Percentiles rank a stretch among this genome's conserved stretches.
phyloP scores from a whole-genome alignment of 2,888 invertebrate species.

The Congeria kusceri region DNA sequence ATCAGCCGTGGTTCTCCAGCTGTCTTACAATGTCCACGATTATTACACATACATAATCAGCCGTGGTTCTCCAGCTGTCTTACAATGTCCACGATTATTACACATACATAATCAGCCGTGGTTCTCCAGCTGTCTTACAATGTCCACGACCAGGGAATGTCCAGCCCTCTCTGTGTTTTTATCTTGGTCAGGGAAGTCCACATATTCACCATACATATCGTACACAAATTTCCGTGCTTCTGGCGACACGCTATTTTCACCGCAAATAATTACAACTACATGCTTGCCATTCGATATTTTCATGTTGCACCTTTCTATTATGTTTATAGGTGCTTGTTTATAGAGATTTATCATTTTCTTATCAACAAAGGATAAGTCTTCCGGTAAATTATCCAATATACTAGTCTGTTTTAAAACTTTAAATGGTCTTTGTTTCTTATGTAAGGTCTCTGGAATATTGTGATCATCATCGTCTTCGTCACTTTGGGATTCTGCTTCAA shows the following conservation, averaged over 20 bases:
- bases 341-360: slow-evolving; percentile 40
- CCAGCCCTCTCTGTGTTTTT: too few species aligned
- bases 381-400: slow-evolving; percentile 31
- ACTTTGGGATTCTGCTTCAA: slow-evolving; percentile 5
- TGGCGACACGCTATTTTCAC: slow-evolving; percentile 95
- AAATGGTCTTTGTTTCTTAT: neutral
- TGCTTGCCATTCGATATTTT: slow-evolving; percentile 50
- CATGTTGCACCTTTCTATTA: slow-evolving; percentile 60
- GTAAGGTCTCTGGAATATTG: neutral
- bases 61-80: too few species aligned
- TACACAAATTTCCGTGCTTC: slow-evolving; percentile 89
- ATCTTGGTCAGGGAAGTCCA: slow-evolving; percentile 90
- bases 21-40: too few species aligned
- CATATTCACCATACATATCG: slow-evolving; percentile 88
- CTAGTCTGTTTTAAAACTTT: neutral
- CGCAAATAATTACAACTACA: slow-evolving; percentile 92
- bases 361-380: slow-evolving; percentile 15
- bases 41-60: too few species aligned
- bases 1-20: too few species aligned
- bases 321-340: slow-evolving; percentile 61
- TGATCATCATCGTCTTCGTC: slow-evolving; percentile 18
- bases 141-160: too few species aligned
- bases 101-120: too few species aligned
- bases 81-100: too few species aligned
- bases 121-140: too few species aligned